phyloP scores from a whole-genome alignment of 2,888 invertebrate species.

The Gymnoscelis rufifasciata region DNA sequence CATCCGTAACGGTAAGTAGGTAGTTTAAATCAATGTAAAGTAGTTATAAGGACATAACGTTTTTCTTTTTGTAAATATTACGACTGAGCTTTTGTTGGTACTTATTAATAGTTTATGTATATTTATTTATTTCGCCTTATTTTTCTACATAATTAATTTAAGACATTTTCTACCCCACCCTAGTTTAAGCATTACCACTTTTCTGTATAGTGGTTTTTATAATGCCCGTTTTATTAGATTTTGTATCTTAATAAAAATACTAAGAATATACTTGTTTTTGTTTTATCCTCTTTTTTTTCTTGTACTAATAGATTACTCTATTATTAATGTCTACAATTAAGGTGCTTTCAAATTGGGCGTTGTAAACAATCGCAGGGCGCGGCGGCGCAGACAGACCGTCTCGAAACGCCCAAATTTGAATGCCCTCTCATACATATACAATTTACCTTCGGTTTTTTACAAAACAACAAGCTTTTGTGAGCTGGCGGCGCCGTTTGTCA shows the following conservation, averaged over 20 bases:
- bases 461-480: too few species aligned
- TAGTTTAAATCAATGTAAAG: constrained; percentile 4
- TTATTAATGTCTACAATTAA: too few species aligned
- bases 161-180: constrained; percentile 35
- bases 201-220: constrained; percentile 23
- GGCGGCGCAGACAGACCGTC: too few species aligned
- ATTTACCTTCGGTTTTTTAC: too few species aligned
- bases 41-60: constrained; percentile 7
- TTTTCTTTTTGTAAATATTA: constrained; percentile 29
- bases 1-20: constrained; percentile 18
- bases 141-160: constrained; percentile 21
- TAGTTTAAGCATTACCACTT: constrained; percentile 18
- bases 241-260: constrained; percentile 24
- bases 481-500: too few species aligned
- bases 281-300: not conserved
- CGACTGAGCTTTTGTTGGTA: constrained; percentile 25
- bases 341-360: too few species aligned
- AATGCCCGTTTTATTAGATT: constrained; percentile 20
- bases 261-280: constrained; percentile 1
- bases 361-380: too few species aligned
- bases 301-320: too few species aligned
- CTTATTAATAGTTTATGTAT: constrained; percentile 17
- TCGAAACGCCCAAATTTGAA: too few species aligned
- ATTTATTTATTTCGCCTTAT: constrained; percentile 31
- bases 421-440: too few species aligned